A percentile compares a stretch with the other conserved stretches of the same genome.
Conservation (phyloP, 2,888 invertebrate species). For the Eurois occulta region DNA sequence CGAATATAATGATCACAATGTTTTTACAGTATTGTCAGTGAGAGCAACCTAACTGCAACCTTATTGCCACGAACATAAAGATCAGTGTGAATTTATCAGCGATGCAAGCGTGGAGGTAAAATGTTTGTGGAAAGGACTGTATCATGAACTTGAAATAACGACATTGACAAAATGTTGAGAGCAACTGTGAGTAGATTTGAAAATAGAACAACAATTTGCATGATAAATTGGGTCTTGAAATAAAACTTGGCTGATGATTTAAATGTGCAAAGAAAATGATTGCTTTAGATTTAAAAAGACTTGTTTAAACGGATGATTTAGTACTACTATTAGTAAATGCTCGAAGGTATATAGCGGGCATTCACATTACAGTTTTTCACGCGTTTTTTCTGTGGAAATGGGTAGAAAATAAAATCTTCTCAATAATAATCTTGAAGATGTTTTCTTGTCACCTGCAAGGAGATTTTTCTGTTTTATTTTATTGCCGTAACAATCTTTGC, state of each 20-base stretch:
- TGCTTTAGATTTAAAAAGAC: neutral
- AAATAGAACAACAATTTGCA: conserved; percentile 24
- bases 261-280: neutral
- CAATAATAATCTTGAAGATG: conserved; percentile 7
- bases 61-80: neutral
- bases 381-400: neutral
- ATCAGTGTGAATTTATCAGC: neutral
- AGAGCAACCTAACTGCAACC: neutral
- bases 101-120: neutral
- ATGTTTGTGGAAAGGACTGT: neutral
- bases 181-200: conserved; percentile 22
- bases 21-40: neutral
- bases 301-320: neutral
- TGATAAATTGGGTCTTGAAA: conserved; percentile 1
- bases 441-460: conserved; percentile 13
- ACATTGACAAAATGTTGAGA: conserved; percentile 44
- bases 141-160: conserved; percentile 29
- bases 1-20: neutral
- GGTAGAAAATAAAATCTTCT: conserved; percentile 2
- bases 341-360: neutral
- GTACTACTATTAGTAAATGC: neutral
- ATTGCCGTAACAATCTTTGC: neutral
- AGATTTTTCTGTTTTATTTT: conserved; percentile 8
- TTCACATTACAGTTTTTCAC: neutral
- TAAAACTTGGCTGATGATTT: neutral